Percentiles rank a stretch among this genome's conserved stretches.
These are phyloP conservation scores for Cerastis leucographa DNA, from an alignment of 2,888 invertebrate species.

Conservation along the genomic window DNA sequence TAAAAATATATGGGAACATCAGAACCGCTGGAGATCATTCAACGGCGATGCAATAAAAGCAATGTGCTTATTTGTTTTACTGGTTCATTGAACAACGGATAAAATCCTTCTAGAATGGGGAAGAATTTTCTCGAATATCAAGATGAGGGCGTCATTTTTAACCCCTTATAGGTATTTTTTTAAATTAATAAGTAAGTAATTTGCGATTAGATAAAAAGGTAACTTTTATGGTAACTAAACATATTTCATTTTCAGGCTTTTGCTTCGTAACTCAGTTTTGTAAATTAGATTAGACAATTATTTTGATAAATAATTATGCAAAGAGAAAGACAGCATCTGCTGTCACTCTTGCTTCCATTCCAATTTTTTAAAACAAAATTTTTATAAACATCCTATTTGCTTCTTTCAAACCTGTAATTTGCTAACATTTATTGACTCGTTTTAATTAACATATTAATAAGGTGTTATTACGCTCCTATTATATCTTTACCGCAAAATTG, in stretches of 20 bases:
- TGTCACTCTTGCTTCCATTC: neutral
- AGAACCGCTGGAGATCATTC: slow-evolving; percentile 64
- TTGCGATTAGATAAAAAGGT: neutral
- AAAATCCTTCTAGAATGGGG: slow-evolving; percentile 47
- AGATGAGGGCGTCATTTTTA: neutral
- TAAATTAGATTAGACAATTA: neutral
- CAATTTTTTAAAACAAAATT: neutral
- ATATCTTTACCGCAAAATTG: neutral
- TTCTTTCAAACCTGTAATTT: neutral
- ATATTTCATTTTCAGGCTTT: neutral
- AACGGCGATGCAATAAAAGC: slow-evolving; percentile 63
- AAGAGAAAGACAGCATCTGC: neutral
- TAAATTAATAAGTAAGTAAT: too few species aligned
- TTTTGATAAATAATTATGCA: neutral
- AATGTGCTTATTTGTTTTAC: slow-evolving; percentile 56
- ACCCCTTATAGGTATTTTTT: neutral
- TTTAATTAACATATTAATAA: neutral
- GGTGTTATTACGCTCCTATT: neutral
- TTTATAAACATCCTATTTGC: neutral
- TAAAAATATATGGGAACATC: slow-evolving; percentile 70
- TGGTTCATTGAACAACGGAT: slow-evolving; percentile 61
- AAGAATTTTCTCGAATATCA: slow-evolving; percentile 29
- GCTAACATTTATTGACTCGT: neutral
- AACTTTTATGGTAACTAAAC: too few species aligned
- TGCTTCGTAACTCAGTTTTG: neutral